These are phyloP conservation scores for Dryadula phaetusa DNA, from an alignment of 2,888 invertebrate genomes.

Conservation along the genomic window DNA sequence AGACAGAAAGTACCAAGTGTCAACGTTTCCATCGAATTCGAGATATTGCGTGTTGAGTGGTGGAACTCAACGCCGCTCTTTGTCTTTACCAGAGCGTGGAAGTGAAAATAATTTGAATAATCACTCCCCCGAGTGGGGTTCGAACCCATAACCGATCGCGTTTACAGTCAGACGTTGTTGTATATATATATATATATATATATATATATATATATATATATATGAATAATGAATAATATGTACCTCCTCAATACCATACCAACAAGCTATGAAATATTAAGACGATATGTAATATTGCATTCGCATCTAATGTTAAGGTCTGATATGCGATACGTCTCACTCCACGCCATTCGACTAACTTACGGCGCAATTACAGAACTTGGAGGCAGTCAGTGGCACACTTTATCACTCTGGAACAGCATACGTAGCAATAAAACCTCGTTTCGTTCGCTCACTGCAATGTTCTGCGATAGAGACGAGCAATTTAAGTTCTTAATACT, in stretches of 20 bases:
- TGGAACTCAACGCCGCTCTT: too few relatives aligned
- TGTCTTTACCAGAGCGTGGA: too few relatives aligned
- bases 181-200: too few relatives aligned
- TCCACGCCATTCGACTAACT: conserved; percentile 37
- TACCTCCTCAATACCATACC: not conserved
- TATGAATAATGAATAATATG: conserved; percentile 3
- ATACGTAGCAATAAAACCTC: conserved; percentile 45
- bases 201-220: too few relatives aligned
- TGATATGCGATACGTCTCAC: conserved; percentile 42
- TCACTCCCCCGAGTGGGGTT: too few relatives aligned
- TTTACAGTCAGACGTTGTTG: too few relatives aligned
- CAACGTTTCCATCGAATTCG: too few relatives aligned
- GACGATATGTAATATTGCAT: not conserved
- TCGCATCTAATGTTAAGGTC: conserved; percentile 19
- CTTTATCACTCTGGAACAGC: conserved; percentile 48
- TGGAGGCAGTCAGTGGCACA: conserved; percentile 43
- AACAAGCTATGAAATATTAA: not conserved
- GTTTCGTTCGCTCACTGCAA: conserved; percentile 34
- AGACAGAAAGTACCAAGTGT: too few relatives aligned
- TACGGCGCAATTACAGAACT: conserved; percentile 46
- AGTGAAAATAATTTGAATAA: too few relatives aligned
- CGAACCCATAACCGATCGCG: too few relatives aligned
- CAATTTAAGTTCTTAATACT: conserved; percentile 33
- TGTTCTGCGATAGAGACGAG: conserved; percentile 21
- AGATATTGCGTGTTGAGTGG: too few relatives aligned